phyloP scores from a whole-genome alignment of 2,113 vertebrate species.

The Anoura caudifer region DNA sequence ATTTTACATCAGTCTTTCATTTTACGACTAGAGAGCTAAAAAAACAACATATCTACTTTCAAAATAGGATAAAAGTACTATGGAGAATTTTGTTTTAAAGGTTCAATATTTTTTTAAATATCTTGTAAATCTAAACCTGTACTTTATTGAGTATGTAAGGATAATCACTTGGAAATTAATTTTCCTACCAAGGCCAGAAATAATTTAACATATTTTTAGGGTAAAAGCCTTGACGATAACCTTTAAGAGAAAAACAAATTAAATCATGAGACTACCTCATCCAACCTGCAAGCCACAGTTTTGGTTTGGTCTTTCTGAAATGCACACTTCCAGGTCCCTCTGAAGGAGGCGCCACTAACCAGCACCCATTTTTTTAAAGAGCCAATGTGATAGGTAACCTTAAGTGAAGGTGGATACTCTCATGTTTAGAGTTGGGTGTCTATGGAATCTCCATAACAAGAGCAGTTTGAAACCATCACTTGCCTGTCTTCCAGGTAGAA shows the following conservation, averaged over 20 bases:
- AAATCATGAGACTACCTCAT: background rate
- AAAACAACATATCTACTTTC: background rate
- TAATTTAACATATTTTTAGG: background rate
- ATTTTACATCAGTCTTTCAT: background rate
- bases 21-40: background rate
- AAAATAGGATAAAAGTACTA: background rate
- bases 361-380: background rate
- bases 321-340: background rate
- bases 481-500: background rate
- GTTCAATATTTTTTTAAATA: background rate
- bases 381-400: background rate
- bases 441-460: background rate
- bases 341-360: background rate
- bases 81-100: background rate
- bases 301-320: background rate
- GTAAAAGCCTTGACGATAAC: background rate
- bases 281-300: background rate
- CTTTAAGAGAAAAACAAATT: background rate
- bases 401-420: background rate
- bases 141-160: background rate
- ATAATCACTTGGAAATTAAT: background rate
- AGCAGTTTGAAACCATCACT: background rate
- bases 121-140: background rate
- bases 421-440: background rate
- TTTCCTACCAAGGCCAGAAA: background rate